Conservation (phyloP, 2,797 vertebrate genomes). For the Betta splendens region DNA sequence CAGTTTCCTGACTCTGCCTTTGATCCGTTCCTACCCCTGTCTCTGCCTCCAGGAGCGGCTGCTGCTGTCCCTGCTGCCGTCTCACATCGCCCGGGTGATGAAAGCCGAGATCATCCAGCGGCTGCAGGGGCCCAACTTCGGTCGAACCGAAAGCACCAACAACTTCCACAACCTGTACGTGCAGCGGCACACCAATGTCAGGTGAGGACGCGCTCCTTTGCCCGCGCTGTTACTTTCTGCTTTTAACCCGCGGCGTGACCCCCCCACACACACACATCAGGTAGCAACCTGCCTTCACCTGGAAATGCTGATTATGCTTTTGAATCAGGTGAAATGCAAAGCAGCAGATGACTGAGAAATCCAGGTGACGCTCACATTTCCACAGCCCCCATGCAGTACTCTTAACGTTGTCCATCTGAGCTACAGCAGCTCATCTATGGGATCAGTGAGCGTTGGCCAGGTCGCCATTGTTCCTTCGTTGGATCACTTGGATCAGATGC, state of each 20-base stretch:
- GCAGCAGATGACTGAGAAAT: too few species aligned
- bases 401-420: too few species aligned
- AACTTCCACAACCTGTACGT: conserved; percentile 99
- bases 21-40: not conserved
- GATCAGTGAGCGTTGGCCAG: too few species aligned
- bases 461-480: too few species aligned
- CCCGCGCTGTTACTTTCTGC: conserved; percentile 27
- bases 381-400: too few species aligned
- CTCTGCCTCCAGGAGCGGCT: conserved; percentile 87
- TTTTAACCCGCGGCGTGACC: conserved; percentile 20
- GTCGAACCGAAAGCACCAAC: conserved; percentile 94
- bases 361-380: too few species aligned
- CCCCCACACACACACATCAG: too few species aligned
- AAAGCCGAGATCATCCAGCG: conserved; percentile 98
- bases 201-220: conserved; percentile 71
- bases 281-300: too few species aligned
- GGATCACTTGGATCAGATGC: too few species aligned
- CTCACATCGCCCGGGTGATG: conserved; percentile 97
- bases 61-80: conserved; percentile 91
- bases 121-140: conserved; percentile 93
- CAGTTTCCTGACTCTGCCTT: not conserved
- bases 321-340: too few species aligned
- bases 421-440: too few species aligned
- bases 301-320: too few species aligned
- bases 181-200: conserved; percentile 98